A percentile compares a stretch with the other conserved stretches of the same genome.
Conservation (phyloP, 2,797 vertebrate genomes). For the Pyrocephalus nanus region DNA sequence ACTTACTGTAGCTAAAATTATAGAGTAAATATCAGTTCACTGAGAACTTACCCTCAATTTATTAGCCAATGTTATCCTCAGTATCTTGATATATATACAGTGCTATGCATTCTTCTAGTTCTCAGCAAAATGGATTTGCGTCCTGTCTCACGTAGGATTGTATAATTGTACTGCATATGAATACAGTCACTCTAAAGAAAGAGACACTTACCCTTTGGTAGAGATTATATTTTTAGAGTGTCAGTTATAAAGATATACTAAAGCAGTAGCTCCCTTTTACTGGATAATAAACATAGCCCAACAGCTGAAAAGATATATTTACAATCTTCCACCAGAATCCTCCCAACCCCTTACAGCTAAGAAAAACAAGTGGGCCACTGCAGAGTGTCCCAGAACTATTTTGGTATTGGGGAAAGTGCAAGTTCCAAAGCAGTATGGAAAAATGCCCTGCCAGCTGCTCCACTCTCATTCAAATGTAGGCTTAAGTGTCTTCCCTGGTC, state of each 20-base stretch:
- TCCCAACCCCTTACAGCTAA: slow-evolving; percentile 45
- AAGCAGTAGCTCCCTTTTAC: slow-evolving; percentile 53
- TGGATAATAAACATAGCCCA: slow-evolving; percentile 59
- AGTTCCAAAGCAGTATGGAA: slow-evolving; percentile 56
- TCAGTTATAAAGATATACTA: slow-evolving; percentile 48
- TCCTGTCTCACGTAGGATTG: neutral
- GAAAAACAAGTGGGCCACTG: slow-evolving; percentile 61
- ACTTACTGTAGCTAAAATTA: neutral
- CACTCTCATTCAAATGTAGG: neutral
- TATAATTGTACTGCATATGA: neutral
- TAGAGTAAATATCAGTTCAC: neutral
- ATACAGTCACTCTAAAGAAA: slow-evolving; percentile 18
- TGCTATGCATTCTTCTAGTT: neutral
- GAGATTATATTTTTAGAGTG: slow-evolving; percentile 55
- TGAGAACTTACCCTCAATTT: neutral
- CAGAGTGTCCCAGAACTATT: slow-evolving; percentile 59
- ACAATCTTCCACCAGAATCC: slow-evolving; percentile 56
- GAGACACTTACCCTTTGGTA: slow-evolving; percentile 10
- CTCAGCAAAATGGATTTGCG: neutral
- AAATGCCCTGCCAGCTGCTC: slow-evolving; percentile 58
- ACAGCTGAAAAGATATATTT: slow-evolving; percentile 70
- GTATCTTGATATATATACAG: neutral
- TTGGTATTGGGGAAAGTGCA: slow-evolving; percentile 47
- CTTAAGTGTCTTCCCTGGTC: slow-evolving; percentile 1
- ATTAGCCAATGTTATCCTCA: neutral